These are phyloP conservation scores for Myiotriccus ornatus DNA, from an alignment of 2,797 vertebrate genomes.

Conservation along the genomic window DNA sequence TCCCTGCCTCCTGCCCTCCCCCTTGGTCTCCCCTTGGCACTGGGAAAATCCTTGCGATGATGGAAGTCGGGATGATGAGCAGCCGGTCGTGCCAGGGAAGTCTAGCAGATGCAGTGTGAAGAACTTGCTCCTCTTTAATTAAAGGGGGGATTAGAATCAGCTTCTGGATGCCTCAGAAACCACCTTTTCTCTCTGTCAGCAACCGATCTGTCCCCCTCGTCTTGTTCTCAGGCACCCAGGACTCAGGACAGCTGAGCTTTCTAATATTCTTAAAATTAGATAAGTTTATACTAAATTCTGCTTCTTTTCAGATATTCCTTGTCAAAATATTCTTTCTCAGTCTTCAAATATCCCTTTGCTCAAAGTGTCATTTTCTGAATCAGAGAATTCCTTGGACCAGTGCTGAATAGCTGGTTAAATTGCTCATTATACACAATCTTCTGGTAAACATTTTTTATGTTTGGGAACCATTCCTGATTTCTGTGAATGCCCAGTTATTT, in stretches of 20 bases:
- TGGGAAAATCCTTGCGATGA: background rate
- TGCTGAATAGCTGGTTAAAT: constrained; percentile 28
- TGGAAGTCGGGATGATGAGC: background rate
- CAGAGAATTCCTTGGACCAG: background rate
- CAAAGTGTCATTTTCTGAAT: background rate
- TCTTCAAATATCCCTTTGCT: background rate
- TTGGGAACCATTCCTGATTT: constrained; percentile 6
- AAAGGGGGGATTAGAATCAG: constrained; percentile 16
- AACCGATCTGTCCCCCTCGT: background rate
- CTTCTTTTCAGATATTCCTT: background rate
- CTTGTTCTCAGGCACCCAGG: background rate
- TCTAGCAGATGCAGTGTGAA: constrained; percentile 14
- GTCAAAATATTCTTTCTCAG: constrained; percentile 6
- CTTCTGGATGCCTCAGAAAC: background rate
- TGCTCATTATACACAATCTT: constrained; percentile 9
- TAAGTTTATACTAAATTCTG: background rate
- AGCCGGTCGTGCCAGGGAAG: constrained; percentile 1
- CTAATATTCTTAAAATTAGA: background rate
- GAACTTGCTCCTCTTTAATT: constrained; percentile 49
- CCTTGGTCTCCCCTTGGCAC: constrained; percentile 24
- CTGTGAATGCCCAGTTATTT: constrained; percentile 14
- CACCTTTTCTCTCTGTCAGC: background rate
- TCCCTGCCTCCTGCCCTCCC: background rate
- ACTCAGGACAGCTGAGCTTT: background rate
- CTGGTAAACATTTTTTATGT: background rate